A percentile compares a stretch with the other conserved stretches of the same genome.
Conservation (phyloP, 2,113 vertebrate genomes). For the Psephotus haematonotus region DNA sequence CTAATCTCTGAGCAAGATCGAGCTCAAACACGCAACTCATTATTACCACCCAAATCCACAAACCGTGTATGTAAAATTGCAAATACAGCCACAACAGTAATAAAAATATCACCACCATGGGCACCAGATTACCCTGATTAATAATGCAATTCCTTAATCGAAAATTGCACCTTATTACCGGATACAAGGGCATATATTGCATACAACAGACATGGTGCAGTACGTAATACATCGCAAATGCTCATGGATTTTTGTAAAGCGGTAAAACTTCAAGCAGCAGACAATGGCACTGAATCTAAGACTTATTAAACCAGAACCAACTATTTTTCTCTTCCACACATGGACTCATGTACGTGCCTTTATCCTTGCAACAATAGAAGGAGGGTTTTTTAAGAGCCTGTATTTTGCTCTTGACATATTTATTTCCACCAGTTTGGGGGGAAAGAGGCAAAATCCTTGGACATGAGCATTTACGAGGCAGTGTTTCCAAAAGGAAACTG, state of each 20-base stretch:
- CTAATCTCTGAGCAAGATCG: not conserved
- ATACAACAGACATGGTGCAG: not conserved
- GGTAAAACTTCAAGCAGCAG: not conserved
- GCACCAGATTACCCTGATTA: not conserved
- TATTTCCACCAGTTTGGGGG: not conserved
- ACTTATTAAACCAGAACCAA: not conserved
- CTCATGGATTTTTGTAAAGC: not conserved
- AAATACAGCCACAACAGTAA: not conserved
- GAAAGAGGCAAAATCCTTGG: not conserved
- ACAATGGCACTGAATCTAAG: not conserved
- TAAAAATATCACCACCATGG: not conserved
- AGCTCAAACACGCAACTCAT: not conserved
- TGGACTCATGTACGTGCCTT: fast-evolving
- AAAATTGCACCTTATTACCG: not conserved
- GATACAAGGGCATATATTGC: fast-evolving
- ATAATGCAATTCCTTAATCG: not conserved
- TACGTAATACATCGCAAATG: not conserved
- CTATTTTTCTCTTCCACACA: not conserved
- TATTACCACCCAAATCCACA: not conserved
- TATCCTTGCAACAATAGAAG: not conserved
- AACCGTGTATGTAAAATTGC: not conserved
- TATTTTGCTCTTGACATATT: not conserved
- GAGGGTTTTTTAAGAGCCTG: not conserved
- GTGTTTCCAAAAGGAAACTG: not conserved
- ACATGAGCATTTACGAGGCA: not conserved